Evolutionary conservation across 2,888 invertebrate genomes (phyloP).

Genomic region (Venusia cambrica): DNA sequence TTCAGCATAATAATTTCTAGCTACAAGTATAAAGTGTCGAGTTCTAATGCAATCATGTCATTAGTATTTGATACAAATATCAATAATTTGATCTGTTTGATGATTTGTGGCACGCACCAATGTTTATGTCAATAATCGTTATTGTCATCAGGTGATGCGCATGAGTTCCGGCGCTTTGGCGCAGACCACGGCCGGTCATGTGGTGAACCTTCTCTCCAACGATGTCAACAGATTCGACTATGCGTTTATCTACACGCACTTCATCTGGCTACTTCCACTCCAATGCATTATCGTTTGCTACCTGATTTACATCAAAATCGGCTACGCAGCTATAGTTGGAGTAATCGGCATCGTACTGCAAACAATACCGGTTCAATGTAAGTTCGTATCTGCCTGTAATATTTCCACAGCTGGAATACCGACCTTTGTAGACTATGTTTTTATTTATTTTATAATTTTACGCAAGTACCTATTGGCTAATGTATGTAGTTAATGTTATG

Average conservation of each 20-base stretch:
- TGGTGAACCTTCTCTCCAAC: slow-evolving; percentile 95
- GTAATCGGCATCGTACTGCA: slow-evolving; percentile 88
- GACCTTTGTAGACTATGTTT: too few relatives aligned
- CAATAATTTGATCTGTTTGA: too few relatives aligned
- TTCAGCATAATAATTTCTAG: too few relatives aligned
- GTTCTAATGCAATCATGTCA: too few relatives aligned
- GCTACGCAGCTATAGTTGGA: slow-evolving; percentile 88
- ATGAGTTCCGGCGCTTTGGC: slow-evolving; percentile 91
- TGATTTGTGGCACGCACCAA: too few relatives aligned
- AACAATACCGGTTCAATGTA: slow-evolving; percentile 92
- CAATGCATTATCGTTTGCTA: slow-evolving; percentile 85
- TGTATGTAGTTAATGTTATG: not conserved
- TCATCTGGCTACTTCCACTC: slow-evolving; percentile 92
- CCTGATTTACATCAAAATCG: slow-evolving; percentile 88
- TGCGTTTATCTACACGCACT: slow-evolving; percentile 90
- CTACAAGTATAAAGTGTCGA: too few relatives aligned
- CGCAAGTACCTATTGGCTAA: not conserved
- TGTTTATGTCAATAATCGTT: too few relatives aligned
- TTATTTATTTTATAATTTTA: too few relatives aligned
- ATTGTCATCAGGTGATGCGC: slow-evolving; percentile 71
- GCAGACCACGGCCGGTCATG: slow-evolving; percentile 94
- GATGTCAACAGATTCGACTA: slow-evolving; percentile 96
- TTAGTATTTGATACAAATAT: too few relatives aligned
- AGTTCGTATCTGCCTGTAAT: slow-evolving; percentile 31
- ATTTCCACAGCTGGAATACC: slow-evolving; percentile 3